phyloP scores from a whole-genome alignment of 2,797 vertebrate species.

The Spea hammondii region DNA sequence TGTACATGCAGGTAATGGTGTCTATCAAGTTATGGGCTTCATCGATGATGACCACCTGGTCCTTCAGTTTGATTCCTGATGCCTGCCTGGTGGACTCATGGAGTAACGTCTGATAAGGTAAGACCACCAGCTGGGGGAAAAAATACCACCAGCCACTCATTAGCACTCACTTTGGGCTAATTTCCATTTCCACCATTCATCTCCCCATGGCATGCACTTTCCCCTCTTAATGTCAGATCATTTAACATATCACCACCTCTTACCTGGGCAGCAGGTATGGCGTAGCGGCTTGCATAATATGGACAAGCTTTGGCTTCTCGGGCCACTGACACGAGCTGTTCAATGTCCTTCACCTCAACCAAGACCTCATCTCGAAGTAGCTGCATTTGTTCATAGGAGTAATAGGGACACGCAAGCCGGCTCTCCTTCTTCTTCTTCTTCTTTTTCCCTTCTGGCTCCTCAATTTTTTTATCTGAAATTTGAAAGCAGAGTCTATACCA shows the following conservation, averaged over 20 bases:
- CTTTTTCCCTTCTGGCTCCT: conserved; percentile 61
- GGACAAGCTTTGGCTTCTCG: conserved; percentile 80
- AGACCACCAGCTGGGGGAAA: conserved; percentile 82
- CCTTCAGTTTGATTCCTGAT: conserved; percentile 86
- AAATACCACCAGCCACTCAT: no score
- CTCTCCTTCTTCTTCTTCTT: conserved; percentile 65
- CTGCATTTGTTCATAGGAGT: conserved; percentile 78
- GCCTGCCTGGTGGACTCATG: conserved; percentile 86
- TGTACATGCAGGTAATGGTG: conserved; percentile 88
- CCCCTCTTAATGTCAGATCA: no score
- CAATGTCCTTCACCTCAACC: conserved; percentile 85
- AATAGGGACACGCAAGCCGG: conserved; percentile 74
- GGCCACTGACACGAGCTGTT: conserved; percentile 84
- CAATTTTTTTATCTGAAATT: conserved; percentile 59
- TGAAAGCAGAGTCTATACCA: background rate
- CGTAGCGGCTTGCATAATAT: conserved; percentile 83
- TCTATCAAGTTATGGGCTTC: conserved; percentile 97
- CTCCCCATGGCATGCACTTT: background rate
- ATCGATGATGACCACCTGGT: conserved; percentile 90
- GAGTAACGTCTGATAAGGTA: conserved; percentile 93
- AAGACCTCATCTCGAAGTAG: conserved; percentile 82
- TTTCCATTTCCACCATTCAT: no score
- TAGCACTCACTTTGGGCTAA: no score
- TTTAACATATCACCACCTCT: conserved; percentile 6
- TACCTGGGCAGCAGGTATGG: conserved; percentile 89